Base-by-base conservation (phyloP, 2,888 invertebrate genomes). In the Ischnura elegans region DNA sequence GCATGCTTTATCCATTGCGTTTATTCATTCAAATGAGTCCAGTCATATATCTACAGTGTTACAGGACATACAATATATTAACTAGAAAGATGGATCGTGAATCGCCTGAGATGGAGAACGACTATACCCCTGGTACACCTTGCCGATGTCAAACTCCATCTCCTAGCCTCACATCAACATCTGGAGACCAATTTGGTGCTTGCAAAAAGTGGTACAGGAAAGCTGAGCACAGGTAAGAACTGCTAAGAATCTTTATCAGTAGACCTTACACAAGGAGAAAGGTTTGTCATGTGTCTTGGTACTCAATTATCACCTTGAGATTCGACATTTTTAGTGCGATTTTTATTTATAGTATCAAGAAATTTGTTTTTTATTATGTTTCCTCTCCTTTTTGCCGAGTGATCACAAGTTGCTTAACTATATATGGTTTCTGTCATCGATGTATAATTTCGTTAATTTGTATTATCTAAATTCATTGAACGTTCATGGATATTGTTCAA, bases 171-270 rank as follows among this genome's bases (percentile, higher is more conserved):
- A 90, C 90, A 90, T 90, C 90, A 43, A 90, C 93, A 46, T 93
- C 94, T 87, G 95, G 95, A 21, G 95, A 95, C 76, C 95, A 96
- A 94, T 95, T 95, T 0, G 95, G 95, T 94, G 95, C 95, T 61
- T 96, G 96, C 93, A 96, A 96, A 94, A 97, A 97, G 95, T 97
- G 96, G 96, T 97, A 97, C 95, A 96, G 97, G 93, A 96, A 96
- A 94, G 96, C 96, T 51, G 96, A 96, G 94, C 97, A 97, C 95
- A 96, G 97, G 97, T 97, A 95, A 76, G 76, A 4, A 36, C 36
- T 8, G 13, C 36, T 8, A 76, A 76, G 29, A 16, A 76, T 5
- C 6, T 1, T 76, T 36, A 36, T 61, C 36, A 36, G 1, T 2
- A 13, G 76, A 61, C n/a, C 21, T 61, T 2, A 16, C 61, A 25